These are phyloP conservation scores for Coleophora deauratella DNA, from an alignment of 2,888 invertebrate species.

Conservation along the genomic window DNA sequence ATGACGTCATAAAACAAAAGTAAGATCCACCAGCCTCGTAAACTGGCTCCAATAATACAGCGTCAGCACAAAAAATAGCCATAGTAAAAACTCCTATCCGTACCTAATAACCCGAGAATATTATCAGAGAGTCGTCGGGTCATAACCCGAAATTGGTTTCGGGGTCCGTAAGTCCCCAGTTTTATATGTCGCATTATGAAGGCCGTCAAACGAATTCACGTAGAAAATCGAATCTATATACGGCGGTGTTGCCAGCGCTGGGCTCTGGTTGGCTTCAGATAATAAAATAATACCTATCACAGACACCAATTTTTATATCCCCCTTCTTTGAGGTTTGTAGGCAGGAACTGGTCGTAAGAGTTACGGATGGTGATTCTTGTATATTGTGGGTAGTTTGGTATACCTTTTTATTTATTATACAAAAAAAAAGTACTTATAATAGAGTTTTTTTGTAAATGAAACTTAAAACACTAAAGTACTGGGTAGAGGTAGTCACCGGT, in stretches of 20 bases:
- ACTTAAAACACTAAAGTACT: no score
- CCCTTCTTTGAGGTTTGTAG: conserved; percentile 30
- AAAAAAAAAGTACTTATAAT: no score
- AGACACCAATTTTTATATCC: conserved; percentile 54
- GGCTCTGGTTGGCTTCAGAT: conserved; percentile 64
- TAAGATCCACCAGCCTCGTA: conserved; percentile 37
- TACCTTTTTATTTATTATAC: no score
- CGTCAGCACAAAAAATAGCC: conserved; percentile 73
- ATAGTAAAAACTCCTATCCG: conserved; percentile 74
- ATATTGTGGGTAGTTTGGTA: neutral
- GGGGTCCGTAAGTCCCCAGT: conserved; percentile 75
- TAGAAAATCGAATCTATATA: conserved; percentile 77
- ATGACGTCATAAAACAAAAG: conserved; percentile 59
- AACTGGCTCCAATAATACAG: conserved; percentile 65
- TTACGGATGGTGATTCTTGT: no score
- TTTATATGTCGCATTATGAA: conserved; percentile 76
- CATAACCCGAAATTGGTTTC: conserved; percentile 76
- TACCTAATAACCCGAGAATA: conserved; percentile 75
- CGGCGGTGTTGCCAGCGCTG: conserved; percentile 67
- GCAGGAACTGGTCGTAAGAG: neutral
- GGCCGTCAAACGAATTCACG: conserved; percentile 76
- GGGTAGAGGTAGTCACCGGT: no score
- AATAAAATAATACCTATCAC: conserved; percentile 64
- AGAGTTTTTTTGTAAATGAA: no score
- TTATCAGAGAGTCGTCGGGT: conserved; percentile 74